Evolutionary conservation across 2,797 vertebrate species (phyloP).

Genomic region (Xiphorhynchus erythropygius): DNA sequence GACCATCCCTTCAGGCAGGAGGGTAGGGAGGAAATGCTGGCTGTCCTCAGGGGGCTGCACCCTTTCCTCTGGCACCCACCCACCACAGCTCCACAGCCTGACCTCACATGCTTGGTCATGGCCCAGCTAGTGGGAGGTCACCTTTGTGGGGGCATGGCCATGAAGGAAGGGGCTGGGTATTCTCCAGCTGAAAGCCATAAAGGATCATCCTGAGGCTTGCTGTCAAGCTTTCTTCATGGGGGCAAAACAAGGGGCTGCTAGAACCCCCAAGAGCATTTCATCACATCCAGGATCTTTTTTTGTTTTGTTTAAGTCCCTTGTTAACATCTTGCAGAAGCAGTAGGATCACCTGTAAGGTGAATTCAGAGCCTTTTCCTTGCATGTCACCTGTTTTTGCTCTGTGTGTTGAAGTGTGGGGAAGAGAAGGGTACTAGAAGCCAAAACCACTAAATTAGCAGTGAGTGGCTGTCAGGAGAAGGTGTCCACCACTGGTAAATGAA

Average conservation of each 20-base stretch:
- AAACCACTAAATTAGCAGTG: background rate
- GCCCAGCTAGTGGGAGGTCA: background rate
- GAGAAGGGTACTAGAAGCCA: background rate
- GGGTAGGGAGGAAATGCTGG: background rate
- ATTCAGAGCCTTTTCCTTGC: background rate
- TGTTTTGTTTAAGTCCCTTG: background rate
- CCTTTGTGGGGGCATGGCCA: background rate
- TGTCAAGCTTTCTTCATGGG: background rate
- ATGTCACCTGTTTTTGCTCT: background rate
- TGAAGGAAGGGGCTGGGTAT: background rate
- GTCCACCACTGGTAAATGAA: background rate
- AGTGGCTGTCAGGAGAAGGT: background rate
- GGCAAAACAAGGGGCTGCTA: background rate
- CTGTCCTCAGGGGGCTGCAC: background rate
- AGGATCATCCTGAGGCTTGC: background rate
- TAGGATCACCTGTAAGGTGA: background rate
- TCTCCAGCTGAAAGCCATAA: background rate
- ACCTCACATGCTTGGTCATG: accelerated
- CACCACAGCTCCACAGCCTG: background rate
- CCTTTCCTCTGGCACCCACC: background rate
- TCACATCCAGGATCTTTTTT: background rate
- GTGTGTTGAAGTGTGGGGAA: background rate
- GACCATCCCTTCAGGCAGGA: background rate
- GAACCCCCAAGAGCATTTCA: background rate
- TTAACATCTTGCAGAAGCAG: background rate